phyloP scores from a whole-genome alignment of 2,113 vertebrate genomes.

The Bombycilla garrulus region DNA sequence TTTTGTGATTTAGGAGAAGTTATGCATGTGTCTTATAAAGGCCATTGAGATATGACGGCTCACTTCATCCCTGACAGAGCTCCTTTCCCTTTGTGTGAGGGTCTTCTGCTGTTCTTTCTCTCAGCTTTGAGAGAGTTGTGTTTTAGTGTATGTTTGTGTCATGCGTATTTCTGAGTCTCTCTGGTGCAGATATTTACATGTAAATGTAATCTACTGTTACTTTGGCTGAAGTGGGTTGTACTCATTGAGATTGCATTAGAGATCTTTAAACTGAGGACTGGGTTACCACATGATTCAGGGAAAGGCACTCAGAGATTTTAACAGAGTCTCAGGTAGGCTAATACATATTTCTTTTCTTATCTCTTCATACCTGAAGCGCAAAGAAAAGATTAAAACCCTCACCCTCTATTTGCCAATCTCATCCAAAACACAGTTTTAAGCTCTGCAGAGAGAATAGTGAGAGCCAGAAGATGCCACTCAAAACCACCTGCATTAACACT shows the following conservation, averaged over 20 bases:
- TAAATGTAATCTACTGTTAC: neutral
- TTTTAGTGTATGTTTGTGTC: neutral
- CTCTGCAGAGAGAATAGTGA: neutral
- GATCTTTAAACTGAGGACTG: neutral
- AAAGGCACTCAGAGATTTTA: conserved; percentile 34
- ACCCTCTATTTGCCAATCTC: neutral
- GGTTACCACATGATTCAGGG: neutral
- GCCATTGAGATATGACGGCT: neutral
- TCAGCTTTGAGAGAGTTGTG: neutral
- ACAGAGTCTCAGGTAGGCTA: neutral
- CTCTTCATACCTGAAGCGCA: neutral
- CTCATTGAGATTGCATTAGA: neutral
- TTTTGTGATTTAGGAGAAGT: neutral
- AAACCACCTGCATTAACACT: neutral
- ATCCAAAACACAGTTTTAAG: conserved; percentile 4
- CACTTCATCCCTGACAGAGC: neutral
- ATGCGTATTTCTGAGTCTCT: neutral
- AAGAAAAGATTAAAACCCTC: conserved; percentile 20
- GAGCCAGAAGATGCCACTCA: neutral
- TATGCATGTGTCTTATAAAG: neutral
- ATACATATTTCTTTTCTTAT: conserved; percentile 31
- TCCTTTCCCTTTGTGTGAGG: neutral
- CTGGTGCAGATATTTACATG: neutral
- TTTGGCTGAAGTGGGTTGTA: neutral
- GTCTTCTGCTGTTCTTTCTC: neutral